These are phyloP conservation scores for Aphyosemion australe DNA, from an alignment of 2,113 vertebrate species.

Conservation along the genomic window DNA sequence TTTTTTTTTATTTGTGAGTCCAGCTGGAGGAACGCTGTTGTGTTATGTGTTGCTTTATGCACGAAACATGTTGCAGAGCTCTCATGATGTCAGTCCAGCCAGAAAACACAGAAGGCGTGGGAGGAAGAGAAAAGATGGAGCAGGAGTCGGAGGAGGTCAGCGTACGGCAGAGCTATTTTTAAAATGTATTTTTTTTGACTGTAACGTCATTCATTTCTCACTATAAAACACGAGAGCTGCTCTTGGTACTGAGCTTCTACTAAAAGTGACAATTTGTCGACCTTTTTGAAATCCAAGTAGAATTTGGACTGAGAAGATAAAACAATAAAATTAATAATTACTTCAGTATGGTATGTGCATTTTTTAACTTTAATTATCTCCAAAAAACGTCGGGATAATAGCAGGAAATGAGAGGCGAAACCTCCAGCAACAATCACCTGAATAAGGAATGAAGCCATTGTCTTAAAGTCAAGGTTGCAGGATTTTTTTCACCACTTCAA, in stretches of 20 bases:
- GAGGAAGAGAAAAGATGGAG: constrained; percentile 19
- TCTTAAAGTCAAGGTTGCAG: constrained; percentile 5
- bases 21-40: constrained; percentile 31
- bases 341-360: no score
- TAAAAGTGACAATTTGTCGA: no score
- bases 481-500: constrained; percentile 5
- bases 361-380: no score
- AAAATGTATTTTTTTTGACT: background rate
- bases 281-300: no score
- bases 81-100: constrained; percentile 42
- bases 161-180: background rate
- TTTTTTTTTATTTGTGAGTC: constrained; percentile 26
- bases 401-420: background rate
- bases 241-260: background rate
- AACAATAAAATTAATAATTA: no score
- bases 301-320: no score
- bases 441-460: background rate
- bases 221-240: background rate
- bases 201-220: background rate
- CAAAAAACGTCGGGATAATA: background rate
- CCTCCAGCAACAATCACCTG: background rate
- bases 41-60: constrained; percentile 21
- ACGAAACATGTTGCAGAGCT: constrained; percentile 38
- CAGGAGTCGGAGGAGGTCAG: constrained; percentile 16
- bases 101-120: constrained; percentile 26